These are phyloP conservation scores for Stichopus chloronotus DNA, from an alignment of 35 echinoderm and acorn worm species.

Conservation along the genomic window DNA sequence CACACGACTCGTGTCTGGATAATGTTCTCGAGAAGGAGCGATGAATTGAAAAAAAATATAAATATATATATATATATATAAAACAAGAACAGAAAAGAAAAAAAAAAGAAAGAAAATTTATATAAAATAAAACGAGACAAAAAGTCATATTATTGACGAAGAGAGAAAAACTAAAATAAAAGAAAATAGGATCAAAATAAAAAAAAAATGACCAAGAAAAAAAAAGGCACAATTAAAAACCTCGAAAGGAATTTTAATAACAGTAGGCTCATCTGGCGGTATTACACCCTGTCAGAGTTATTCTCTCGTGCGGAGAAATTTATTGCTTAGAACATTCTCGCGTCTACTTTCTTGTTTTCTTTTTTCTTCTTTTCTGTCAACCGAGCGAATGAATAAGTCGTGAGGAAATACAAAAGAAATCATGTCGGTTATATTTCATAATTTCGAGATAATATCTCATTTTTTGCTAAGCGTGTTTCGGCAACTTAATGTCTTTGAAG, in stretches of 20 bases:
- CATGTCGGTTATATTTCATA: constrained; percentile 19
- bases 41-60: constrained; percentile 16
- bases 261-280: constrained; percentile 17
- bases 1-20: constrained; percentile 37
- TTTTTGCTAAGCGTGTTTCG: constrained; percentile 11
- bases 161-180: not conserved
- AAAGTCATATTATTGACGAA: not conserved
- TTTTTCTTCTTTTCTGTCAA: not conserved
- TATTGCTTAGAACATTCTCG: constrained; percentile 35
- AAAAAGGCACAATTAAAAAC: constrained; percentile 29
- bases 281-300: constrained; percentile 20
- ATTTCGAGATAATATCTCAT: constrained; percentile 1
- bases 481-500: not conserved
- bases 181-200: not conserved
- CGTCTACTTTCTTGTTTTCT: not conserved
- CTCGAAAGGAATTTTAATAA: constrained; percentile 37
- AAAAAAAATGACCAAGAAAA: not conserved
- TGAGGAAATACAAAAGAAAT: constrained; percentile 7
- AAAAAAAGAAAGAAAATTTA: not conserved
- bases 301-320: constrained; percentile 7
- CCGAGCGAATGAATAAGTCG: not conserved
- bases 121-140: not conserved
- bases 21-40: constrained; percentile 20
- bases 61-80: not conserved
- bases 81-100: not conserved